A percentile compares a stretch with the other conserved stretches of the same genome.
Conservation (phyloP, 2,113 vertebrate genomes). For the Aegithalos caudatus region DNA sequence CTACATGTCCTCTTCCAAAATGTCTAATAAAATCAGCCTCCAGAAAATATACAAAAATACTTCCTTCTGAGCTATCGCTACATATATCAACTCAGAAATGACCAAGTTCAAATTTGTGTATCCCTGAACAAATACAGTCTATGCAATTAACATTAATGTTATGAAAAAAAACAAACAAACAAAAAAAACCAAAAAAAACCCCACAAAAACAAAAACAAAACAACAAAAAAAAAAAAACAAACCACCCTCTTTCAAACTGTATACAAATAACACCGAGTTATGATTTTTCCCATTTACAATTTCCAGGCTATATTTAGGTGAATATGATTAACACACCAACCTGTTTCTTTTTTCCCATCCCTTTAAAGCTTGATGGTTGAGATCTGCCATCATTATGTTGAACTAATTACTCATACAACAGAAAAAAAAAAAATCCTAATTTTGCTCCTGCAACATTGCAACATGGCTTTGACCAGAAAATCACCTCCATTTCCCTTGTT, state of each 20-base stretch:
- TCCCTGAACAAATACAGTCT: not conserved
- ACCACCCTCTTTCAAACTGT: not conserved
- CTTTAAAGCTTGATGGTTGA: not conserved
- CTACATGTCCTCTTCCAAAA: not conserved
- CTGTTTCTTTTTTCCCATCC: not conserved
- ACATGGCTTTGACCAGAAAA: not conserved
- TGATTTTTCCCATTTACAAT: not conserved
- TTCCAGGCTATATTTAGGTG: not conserved
- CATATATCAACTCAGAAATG: not conserved
- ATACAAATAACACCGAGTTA: not conserved
- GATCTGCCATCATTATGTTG: not conserved
- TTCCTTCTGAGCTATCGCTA: not conserved
- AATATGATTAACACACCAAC: not conserved
- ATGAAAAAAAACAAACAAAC: not conserved
- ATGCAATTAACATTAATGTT: not conserved
- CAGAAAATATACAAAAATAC: not conserved
- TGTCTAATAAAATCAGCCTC: not conserved
- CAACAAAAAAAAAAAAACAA: no score
- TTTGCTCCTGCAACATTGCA: not conserved
- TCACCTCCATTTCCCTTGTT: not conserved
- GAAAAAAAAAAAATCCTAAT: not conserved
- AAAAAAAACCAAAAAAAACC: no score
- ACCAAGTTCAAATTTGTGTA: not conserved
- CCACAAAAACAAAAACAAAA: no score
- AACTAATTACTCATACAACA: not conserved